These are phyloP conservation scores for Tachycineta bicolor DNA, from an alignment of 2,113 vertebrate species.

Conservation along the genomic window DNA sequence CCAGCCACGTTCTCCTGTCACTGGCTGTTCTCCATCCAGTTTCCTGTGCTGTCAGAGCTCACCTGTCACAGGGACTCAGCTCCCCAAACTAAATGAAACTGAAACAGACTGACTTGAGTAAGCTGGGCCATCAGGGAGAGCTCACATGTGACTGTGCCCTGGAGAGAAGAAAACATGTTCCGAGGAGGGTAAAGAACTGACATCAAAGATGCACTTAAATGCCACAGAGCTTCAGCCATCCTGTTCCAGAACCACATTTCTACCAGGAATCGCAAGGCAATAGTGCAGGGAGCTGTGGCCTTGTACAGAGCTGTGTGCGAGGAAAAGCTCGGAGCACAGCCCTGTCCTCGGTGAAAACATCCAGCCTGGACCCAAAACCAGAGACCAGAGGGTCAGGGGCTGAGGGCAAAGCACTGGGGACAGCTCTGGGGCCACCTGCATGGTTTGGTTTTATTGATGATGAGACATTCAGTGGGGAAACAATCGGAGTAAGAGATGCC, in stretches of 20 bases:
- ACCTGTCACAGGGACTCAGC: background rate
- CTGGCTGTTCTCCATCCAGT: background rate
- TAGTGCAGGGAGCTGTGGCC: background rate
- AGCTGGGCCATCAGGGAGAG: background rate
- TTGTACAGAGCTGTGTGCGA: background rate
- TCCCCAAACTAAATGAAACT: background rate
- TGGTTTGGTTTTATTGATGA: background rate
- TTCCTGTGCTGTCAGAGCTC: background rate
- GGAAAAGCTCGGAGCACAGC: background rate
- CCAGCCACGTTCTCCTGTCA: background rate
- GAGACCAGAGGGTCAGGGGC: background rate
- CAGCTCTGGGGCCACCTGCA: background rate
- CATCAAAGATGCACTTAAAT: constrained; percentile 4
- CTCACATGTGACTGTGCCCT: background rate
- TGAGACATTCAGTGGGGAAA: background rate
- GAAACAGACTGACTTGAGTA: background rate
- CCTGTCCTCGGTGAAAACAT: background rate
- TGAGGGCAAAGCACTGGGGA: background rate
- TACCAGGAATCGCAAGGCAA: background rate
- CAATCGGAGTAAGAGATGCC: background rate
- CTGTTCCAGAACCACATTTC: background rate
- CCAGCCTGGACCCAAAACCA: background rate
- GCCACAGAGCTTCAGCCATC: constrained; percentile 3
- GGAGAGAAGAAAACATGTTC: background rate
- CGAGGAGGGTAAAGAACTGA: background rate